Evolutionary conservation across 1,140 invertebrate species (phyloP).

Genomic region (Drosophila tani): DNA sequence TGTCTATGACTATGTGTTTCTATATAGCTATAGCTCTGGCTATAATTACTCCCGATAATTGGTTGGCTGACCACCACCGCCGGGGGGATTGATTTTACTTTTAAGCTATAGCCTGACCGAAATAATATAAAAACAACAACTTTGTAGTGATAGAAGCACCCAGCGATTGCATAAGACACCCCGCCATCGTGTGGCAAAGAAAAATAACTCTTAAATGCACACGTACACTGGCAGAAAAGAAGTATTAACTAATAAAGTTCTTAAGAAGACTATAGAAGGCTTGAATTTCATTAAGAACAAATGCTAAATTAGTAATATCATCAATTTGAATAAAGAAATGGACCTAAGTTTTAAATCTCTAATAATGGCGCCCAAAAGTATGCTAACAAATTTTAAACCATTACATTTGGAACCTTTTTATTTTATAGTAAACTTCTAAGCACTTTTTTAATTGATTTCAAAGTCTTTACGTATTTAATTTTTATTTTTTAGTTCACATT

Average conservation of each 20-base stretch:
- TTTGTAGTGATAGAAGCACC: constrained; percentile 12
- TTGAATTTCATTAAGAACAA: background rate
- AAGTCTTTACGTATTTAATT: too few relatives aligned
- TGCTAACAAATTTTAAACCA: background rate
- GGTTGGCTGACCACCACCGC: constrained; percentile 7
- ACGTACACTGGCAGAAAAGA: background rate
- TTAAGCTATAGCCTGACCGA: constrained; percentile 1
- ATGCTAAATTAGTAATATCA: background rate
- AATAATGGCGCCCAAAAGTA: background rate
- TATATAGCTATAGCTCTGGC: constrained; percentile 2
- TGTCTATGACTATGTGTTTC: constrained; percentile 3
- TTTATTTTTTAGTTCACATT: too few relatives aligned
- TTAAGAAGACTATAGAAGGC: background rate
- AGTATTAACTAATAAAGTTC: too few relatives aligned
- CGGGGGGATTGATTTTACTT: constrained; percentile 20
- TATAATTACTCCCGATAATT: constrained; percentile 47
- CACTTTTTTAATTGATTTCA: too few relatives aligned
- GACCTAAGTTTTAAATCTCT: background rate
- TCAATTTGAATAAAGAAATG: background rate
- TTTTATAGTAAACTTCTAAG: background rate
- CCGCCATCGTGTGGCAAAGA: background rate
- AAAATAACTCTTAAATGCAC: constrained; percentile 38
- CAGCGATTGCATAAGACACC: constrained; percentile 41
- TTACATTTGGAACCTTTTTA: background rate
- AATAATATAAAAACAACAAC: constrained; percentile 1